Conservation (phyloP, 1,140 invertebrate species). For the Frieseomelitta varia region DNA sequence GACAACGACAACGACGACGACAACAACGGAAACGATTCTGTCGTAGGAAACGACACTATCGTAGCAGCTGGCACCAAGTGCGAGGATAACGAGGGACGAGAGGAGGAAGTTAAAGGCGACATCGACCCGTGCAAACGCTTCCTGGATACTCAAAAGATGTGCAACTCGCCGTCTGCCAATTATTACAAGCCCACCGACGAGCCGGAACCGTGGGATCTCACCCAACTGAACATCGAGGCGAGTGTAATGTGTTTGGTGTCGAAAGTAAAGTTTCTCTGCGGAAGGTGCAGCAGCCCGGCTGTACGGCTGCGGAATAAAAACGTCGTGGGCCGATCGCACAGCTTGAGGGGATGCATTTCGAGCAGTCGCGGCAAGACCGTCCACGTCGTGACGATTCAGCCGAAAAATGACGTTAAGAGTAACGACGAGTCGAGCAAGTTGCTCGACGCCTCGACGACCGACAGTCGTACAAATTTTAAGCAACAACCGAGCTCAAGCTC, state of each 20-base stretch:
- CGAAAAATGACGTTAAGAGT: slow-evolving; percentile 75
- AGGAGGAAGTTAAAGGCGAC: slow-evolving; percentile 64
- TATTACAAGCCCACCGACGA: slow-evolving; percentile 92
- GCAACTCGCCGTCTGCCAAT: slow-evolving; percentile 89
- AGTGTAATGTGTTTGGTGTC: slow-evolving; percentile 93
- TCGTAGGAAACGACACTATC: slow-evolving; percentile 37
- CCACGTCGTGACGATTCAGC: slow-evolving; percentile 79
- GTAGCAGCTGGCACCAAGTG: slow-evolving; percentile 44
- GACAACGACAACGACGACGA: not conserved
- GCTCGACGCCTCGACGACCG: slow-evolving; percentile 60
- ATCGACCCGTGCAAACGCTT: slow-evolving; percentile 82
- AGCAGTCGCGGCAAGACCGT: slow-evolving; percentile 68
- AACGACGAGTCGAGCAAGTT: slow-evolving; percentile 78
- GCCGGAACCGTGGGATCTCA: slow-evolving; percentile 94
- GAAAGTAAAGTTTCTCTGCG: slow-evolving; percentile 90
- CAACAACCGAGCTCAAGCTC: slow-evolving; percentile 61
- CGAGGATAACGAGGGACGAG: slow-evolving; percentile 47
- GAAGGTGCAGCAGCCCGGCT: slow-evolving; percentile 87
- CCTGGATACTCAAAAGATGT: slow-evolving; percentile 89
- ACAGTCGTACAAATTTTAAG: slow-evolving; percentile 45
- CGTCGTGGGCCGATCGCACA: slow-evolving; percentile 74
- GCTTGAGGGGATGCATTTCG: slow-evolving; percentile 72
- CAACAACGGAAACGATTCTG: slow-evolving; percentile 64
- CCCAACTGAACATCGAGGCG: slow-evolving; percentile 94
- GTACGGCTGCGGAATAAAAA: slow-evolving; percentile 84